These are phyloP conservation scores for Accipiter virgatus DNA, from an alignment of 2,113 vertebrate genomes.

Conservation along the genomic window DNA sequence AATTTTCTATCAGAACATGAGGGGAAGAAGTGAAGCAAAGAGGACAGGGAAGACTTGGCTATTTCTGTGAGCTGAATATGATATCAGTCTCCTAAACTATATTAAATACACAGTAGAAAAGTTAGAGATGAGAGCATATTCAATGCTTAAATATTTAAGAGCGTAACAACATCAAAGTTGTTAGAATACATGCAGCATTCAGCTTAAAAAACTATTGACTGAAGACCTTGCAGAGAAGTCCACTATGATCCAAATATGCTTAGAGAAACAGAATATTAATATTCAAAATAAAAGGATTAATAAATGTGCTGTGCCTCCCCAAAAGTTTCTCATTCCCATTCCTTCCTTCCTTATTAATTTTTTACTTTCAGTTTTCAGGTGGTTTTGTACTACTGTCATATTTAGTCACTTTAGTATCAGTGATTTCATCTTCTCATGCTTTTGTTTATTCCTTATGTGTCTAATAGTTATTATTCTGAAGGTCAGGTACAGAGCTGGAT, in stretches of 20 bases:
- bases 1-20: background rate
- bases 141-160: background rate
- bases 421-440: background rate
- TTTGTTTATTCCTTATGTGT: background rate
- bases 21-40: background rate
- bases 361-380: background rate
- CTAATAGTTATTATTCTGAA: background rate
- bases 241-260: background rate
- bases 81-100: background rate
- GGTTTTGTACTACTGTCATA: background rate
- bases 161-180: background rate
- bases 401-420: background rate
- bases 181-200: background rate
- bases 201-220: background rate
- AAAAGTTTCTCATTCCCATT: background rate
- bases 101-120: background rate
- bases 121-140: background rate
- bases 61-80: background rate
- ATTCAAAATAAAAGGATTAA: background rate
- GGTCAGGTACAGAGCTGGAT: background rate
- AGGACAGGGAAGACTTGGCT: background rate
- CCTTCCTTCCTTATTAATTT: background rate
- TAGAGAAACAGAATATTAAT: background rate
- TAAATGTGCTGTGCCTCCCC: background rate
- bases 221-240: background rate